Base-by-base conservation (phyloP, 2,113 vertebrate species). In the Gadus chalcogrammus region DNA sequence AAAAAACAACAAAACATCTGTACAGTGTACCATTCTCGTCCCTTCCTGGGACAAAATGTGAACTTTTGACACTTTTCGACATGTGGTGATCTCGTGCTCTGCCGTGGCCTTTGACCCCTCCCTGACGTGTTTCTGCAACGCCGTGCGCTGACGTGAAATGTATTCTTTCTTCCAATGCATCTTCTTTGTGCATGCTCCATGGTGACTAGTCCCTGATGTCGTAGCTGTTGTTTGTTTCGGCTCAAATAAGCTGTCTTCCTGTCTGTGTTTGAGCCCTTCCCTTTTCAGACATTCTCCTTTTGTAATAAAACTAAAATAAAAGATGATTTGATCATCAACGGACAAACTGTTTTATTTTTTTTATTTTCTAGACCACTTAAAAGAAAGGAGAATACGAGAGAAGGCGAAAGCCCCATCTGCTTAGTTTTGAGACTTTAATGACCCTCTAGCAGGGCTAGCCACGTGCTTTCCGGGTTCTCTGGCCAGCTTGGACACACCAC, bases 51-150 rank as follows among this genome's bases (percentile, higher is more conserved):
- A 80, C 65, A 75, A 63, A 70, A 81, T 71, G 82, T 75, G 68
- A 82, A 48, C 56, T 76, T 78, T 71, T 76, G 65, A 71, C 67
- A 74, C 75, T 75, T 80, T 81, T 20, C 31, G 71, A 71, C 6
- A 2, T 77, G 78, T 82, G 79, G 62, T 68, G 84, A 87, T 84
- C 58, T 87, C 76, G 89, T 89, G 81, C 80, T 87, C 80, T 85
- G 83, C 83, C 62, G 87, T 87, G 86, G 86, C 86, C 87, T 88
- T 88, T 86, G 42, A 48, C 42, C 77, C 72, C 75, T 77, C 73
- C 78, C 73, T 76, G 67, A 82, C 72, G 72, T 83, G 81, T 17
- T 73, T 81, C 71, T 65, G 76, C 69, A 53, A 67, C 61, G 69
- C 81, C 80, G 85, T 87, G 84, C 76, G 15, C 55, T 58, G 15